These are phyloP conservation scores for Hypomecis punctinalis DNA, from an alignment of 2,888 invertebrate species.

Conservation along the genomic window DNA sequence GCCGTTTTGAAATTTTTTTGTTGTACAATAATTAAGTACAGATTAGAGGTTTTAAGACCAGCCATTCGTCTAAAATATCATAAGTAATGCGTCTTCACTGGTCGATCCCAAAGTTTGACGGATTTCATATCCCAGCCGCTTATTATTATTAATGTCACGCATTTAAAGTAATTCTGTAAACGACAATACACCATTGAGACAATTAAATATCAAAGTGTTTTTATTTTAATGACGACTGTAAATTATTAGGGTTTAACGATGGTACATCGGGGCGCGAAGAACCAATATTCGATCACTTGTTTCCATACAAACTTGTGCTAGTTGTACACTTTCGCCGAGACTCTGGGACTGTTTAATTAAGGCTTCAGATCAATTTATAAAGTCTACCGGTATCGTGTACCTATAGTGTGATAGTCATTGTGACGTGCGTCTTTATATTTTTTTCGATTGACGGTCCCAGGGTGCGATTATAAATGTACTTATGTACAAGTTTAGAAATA, in stretches of 20 bases:
- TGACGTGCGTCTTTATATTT: not conserved
- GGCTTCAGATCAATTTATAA: no score
- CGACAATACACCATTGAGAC: constrained; percentile 20
- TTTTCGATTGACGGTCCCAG: no score
- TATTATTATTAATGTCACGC: constrained; percentile 24
- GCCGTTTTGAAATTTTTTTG: no score
- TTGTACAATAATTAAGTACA: no score
- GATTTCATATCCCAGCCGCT: constrained; percentile 14
- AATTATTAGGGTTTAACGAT: constrained; percentile 41
- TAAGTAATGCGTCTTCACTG: constrained; percentile 15
- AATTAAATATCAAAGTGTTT: constrained; percentile 45
- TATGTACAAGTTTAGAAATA: no score
- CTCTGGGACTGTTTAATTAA: no score
- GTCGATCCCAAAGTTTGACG: constrained; percentile 22
- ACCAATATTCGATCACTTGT: not conserved
- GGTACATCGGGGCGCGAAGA: not conserved
- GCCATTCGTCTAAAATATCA: constrained; percentile 23
- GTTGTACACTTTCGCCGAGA: no score
- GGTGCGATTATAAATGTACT: no score
- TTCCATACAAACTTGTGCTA: no score
- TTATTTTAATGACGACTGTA: constrained; percentile 53
- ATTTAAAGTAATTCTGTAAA: constrained; percentile 24
- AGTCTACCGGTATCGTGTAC: no score
- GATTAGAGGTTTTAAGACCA: constrained; percentile 11
- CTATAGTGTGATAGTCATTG: no score